Conservation (phyloP, 2,797 vertebrate species). For the Valencia hispanica region DNA sequence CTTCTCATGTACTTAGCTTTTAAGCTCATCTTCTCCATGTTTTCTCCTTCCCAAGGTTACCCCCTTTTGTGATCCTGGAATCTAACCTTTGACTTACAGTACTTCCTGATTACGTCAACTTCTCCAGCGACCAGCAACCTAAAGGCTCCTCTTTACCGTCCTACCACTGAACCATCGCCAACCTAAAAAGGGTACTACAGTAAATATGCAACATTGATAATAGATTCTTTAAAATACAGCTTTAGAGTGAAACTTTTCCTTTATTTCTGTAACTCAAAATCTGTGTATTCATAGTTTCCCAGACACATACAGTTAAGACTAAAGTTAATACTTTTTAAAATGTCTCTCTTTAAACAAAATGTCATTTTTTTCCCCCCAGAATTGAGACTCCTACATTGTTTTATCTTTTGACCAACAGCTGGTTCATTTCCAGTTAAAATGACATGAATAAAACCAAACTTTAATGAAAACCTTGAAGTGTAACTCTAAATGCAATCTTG, state of each 20-base stretch:
- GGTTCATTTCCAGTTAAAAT: neutral
- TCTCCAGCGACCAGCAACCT: no score
- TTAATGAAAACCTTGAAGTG: no score
- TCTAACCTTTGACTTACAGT: no score
- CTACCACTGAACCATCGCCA: neutral
- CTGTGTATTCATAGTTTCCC: neutral
- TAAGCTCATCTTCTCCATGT: neutral
- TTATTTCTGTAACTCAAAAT: neutral
- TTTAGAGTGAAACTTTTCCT: neutral
- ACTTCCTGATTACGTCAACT: no score
- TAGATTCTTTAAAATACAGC: neutral
- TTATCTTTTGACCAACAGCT: neutral
- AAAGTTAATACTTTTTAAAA: neutral
- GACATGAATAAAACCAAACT: neutral
- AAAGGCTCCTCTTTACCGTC: neutral
- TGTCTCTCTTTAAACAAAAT: neutral
- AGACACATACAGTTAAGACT: neutral
- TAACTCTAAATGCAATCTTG: neutral
- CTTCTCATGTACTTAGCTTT: neutral
- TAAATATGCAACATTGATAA: neutral
- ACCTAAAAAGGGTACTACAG: no score
- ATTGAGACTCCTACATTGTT: no score
- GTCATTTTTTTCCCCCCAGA: neutral
- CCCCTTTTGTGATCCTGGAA: no score
- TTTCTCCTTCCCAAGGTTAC: no score